These are phyloP conservation scores for Cantharis flavilabris DNA, from an alignment of 2,888 invertebrate genomes.

Conservation along the genomic window DNA sequence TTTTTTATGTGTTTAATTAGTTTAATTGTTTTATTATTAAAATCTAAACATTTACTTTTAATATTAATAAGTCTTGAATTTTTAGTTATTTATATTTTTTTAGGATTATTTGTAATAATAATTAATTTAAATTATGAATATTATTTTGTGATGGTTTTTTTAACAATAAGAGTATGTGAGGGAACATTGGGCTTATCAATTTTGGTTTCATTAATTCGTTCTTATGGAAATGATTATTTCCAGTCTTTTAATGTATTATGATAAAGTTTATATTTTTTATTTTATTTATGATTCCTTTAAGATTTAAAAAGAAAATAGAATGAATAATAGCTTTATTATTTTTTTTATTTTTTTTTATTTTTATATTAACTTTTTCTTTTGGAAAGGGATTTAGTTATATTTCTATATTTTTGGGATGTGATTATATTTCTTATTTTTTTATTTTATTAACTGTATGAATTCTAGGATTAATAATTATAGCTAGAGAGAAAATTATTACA, in stretches of 20 bases:
- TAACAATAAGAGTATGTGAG: slow-evolving; percentile 68
- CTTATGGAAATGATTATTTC: slow-evolving; percentile 66
- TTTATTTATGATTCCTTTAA: slow-evolving; percentile 58
- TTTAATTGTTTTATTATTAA: too few relatives aligned
- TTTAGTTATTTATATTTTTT: too few relatives aligned
- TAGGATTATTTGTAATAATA: too few relatives aligned
- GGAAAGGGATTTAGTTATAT: slow-evolving; percentile 52
- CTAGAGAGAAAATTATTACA: slow-evolving; percentile 59
- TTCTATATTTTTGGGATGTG: slow-evolving; percentile 55
- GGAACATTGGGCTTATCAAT: slow-evolving; percentile 66
- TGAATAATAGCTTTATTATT: slow-evolving; percentile 59
- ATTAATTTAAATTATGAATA: slow-evolving; percentile 14
- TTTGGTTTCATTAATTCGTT: slow-evolving; percentile 62
- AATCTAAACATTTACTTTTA: too few relatives aligned
- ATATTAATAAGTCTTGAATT: too few relatives aligned
- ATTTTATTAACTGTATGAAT: slow-evolving; percentile 52
- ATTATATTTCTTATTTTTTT: slow-evolving; percentile 60
- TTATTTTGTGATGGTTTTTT: slow-evolving; percentile 52
- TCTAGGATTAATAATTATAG: slow-evolving; percentile 39
- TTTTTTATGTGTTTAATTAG: too few relatives aligned
- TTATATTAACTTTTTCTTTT: slow-evolving; percentile 53
- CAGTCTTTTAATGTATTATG: slow-evolving; percentile 56
- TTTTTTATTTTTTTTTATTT: slow-evolving; percentile 58
- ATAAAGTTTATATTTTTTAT: slow-evolving; percentile 27
- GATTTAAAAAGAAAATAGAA: slow-evolving; percentile 59